phyloP scores from a whole-genome alignment of 2,113 vertebrate species.

The Bothrops jararaca region DNA sequence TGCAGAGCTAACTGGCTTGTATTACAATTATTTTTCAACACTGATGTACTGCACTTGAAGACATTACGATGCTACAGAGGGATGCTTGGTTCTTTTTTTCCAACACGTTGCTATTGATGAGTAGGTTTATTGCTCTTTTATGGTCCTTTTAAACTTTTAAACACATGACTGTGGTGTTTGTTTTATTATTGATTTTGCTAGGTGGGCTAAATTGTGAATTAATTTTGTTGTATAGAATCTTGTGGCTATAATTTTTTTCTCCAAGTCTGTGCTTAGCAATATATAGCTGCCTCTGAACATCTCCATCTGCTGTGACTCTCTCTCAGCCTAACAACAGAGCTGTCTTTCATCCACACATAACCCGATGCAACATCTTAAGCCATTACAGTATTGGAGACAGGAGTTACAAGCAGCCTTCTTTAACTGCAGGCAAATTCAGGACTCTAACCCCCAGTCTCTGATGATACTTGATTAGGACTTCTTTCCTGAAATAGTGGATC shows the following conservation, averaged over 20 bases:
- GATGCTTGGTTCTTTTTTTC: background rate
- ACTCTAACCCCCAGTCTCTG: background rate
- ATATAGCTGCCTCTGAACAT: background rate
- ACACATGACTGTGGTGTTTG: background rate
- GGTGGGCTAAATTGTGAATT: background rate
- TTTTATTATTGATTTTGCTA: background rate
- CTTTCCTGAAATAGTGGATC: background rate
- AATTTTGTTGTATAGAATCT: background rate
- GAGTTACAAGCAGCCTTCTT: background rate
- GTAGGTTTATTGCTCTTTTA: background rate
- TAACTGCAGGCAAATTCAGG: background rate
- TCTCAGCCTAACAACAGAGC: background rate
- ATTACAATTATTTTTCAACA: background rate
- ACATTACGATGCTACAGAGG: background rate
- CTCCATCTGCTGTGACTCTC: background rate
- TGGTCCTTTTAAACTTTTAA: background rate
- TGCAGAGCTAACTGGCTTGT: background rate
- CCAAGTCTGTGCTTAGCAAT: background rate
- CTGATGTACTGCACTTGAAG: background rate
- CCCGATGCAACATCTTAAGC: background rate
- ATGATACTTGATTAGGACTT: background rate
- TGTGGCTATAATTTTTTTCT: background rate
- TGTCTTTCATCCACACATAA: background rate
- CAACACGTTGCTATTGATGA: background rate
- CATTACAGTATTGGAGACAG: background rate